These are phyloP conservation scores for Cromileptes altivelis DNA, from an alignment of 2,113 vertebrate genomes.

Conservation along the genomic window DNA sequence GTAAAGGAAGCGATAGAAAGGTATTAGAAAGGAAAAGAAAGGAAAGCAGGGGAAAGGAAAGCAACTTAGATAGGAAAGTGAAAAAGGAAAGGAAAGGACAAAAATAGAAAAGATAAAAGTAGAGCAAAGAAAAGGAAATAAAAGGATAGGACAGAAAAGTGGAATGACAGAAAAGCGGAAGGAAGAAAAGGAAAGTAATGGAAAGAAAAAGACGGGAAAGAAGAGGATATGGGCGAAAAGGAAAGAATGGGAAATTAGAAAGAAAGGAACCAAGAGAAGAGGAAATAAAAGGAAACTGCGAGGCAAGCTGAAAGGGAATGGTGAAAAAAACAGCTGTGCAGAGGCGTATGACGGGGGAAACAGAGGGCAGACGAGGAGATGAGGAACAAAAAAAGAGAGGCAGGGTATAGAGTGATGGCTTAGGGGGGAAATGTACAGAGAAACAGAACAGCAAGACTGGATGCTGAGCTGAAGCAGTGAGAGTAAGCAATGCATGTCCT, in stretches of 20 bases:
- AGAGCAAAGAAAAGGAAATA: too few relatives aligned
- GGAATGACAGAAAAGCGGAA: too few relatives aligned
- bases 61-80: background rate
- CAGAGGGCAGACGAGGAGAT: constrained; percentile 13
- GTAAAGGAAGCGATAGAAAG: background rate
- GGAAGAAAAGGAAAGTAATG: background rate
- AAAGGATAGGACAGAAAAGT: too few relatives aligned
- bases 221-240: background rate
- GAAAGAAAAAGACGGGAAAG: background rate
- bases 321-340: background rate
- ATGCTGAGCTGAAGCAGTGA: constrained; percentile 33
- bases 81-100: background rate
- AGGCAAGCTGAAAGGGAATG: background rate
- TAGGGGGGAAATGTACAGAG: background rate
- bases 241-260: background rate
- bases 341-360: background rate
- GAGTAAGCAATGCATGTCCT: constrained; percentile 15
- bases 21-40: background rate
- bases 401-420: background rate
- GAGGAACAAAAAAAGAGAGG: constrained; percentile 5
- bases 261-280: background rate
- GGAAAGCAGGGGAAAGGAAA: background rate
- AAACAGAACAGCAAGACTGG: constrained; percentile 11
- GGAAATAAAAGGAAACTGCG: background rate
- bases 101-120: background rate